Percentiles rank a stretch among this genome's conserved stretches.
These are phyloP conservation scores for Drosophila guanche DNA, from an alignment of 1,140 invertebrate genomes.

Conservation along the genomic window DNA sequence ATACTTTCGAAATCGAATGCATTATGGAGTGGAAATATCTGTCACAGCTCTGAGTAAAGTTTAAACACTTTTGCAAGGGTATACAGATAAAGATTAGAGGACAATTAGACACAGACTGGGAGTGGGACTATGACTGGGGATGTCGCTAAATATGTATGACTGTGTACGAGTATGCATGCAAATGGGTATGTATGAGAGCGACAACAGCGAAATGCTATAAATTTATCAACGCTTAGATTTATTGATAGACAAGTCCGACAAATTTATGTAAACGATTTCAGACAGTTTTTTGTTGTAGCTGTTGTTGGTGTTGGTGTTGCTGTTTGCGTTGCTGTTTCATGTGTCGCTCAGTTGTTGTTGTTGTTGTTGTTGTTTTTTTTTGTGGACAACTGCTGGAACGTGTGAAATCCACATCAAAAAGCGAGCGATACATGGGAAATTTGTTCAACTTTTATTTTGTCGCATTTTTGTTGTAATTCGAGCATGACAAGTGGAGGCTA, in stretches of 20 bases:
- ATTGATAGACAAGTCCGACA: constrained; percentile 63
- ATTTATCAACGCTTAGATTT: constrained; percentile 69
- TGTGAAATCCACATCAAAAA: constrained; percentile 53
- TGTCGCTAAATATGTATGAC: not conserved
- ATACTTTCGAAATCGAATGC: too few species aligned
- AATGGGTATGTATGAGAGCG: constrained; percentile 3
- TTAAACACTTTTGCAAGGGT: too few species aligned
- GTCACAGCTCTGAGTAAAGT: too few species aligned
- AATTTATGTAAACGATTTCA: constrained; percentile 70
- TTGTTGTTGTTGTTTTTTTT: constrained; percentile 19
- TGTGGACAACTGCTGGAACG: constrained; percentile 37
- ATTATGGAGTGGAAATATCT: too few species aligned
- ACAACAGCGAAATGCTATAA: constrained; percentile 44
- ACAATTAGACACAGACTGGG: too few species aligned
- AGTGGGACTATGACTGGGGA: not conserved
- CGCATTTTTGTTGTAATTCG: not conserved
- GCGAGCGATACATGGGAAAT: constrained; percentile 27
- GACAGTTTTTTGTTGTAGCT: constrained; percentile 27
- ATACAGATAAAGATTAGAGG: too few species aligned
- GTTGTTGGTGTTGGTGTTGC: constrained; percentile 6
- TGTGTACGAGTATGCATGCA: too few species aligned
- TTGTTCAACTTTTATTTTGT: constrained; percentile 21
- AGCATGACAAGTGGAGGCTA: not conserved
- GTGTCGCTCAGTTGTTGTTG: not conserved
- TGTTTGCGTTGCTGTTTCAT: constrained; percentile 7